phyloP scores from a whole-genome alignment of 2,113 vertebrate genomes.

The Athene cunicularia region DNA sequence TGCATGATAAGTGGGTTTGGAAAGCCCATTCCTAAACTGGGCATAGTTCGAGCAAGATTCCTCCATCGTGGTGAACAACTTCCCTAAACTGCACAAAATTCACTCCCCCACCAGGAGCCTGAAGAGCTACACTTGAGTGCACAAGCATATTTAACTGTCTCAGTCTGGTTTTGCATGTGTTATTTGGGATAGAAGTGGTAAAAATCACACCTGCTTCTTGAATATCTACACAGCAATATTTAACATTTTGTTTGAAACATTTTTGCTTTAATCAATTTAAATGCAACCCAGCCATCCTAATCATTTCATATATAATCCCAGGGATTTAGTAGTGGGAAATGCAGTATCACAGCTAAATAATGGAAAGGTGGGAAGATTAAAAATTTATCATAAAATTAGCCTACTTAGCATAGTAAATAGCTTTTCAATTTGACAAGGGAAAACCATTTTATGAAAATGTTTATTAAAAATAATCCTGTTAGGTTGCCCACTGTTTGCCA shows the following conservation, averaged over 20 bases:
- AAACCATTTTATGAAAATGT: not conserved
- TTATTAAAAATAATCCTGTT: conserved; percentile 30
- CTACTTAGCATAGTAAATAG: conserved; percentile 2
- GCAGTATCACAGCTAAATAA: not conserved
- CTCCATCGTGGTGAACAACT: not conserved
- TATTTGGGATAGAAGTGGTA: not conserved
- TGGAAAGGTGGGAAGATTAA: conserved; percentile 1
- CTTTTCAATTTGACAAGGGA: conserved; percentile 9
- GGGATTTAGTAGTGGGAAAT: not conserved
- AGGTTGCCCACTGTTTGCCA: not conserved
- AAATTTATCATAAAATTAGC: conserved; percentile 3
- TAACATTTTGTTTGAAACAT: not conserved
- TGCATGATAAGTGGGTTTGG: fast-evolving
- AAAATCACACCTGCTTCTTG: not conserved
- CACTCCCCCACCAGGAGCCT: not conserved
- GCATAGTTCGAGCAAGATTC: not conserved
- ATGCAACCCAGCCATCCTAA: not conserved
- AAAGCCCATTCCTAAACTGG: not conserved
- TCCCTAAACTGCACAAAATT: not conserved
- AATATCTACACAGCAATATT: not conserved
- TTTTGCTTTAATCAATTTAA: conserved; percentile 38
- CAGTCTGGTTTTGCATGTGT: not conserved
- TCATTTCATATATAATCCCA: not conserved
- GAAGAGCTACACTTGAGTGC: not conserved
- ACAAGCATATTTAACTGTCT: not conserved